Percentiles rank a stretch among this genome's conserved stretches.
These are phyloP conservation scores for Netelia fuscicornis DNA, from an alignment of 2,888 invertebrate genomes.

Conservation along the genomic window DNA sequence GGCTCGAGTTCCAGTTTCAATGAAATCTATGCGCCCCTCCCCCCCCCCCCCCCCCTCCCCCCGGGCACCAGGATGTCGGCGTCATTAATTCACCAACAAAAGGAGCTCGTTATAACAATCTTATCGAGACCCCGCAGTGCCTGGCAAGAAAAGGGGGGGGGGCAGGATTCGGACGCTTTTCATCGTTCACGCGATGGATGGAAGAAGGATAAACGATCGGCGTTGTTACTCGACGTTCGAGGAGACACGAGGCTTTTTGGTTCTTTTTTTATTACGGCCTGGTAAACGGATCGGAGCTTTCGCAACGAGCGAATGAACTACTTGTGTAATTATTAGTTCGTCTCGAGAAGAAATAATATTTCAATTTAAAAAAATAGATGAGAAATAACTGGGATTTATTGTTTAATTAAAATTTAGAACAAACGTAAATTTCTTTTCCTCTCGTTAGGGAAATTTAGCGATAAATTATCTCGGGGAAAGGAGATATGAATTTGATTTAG, in stretches of 20 bases:
- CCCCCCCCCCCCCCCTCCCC: no score
- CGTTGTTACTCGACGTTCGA: background rate
- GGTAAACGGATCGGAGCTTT: background rate
- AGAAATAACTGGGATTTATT: no score
- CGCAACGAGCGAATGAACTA: background rate
- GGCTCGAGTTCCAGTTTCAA: background rate
- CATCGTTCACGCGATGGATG: background rate
- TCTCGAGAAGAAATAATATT: background rate
- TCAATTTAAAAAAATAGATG: no score
- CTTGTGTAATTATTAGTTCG: constrained; percentile 5
- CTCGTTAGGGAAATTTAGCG: no score
- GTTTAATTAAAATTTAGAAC: no score
- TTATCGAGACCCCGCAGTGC: constrained; percentile 29
- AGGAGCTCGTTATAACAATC: constrained; percentile 53
- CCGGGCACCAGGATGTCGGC: background rate
- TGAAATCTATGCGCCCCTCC: background rate
- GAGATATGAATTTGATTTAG: no score
- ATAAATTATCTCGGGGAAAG: no score
- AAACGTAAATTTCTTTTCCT: no score
- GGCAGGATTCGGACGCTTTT: background rate
- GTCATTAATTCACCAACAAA: constrained; percentile 39
- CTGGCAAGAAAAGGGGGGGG: background rate
- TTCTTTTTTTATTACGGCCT: no score
- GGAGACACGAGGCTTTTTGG: no score
- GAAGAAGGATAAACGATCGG: background rate